Conservation (phyloP, 2,797 vertebrate genomes). For the Acanthurus lineatus region DNA sequence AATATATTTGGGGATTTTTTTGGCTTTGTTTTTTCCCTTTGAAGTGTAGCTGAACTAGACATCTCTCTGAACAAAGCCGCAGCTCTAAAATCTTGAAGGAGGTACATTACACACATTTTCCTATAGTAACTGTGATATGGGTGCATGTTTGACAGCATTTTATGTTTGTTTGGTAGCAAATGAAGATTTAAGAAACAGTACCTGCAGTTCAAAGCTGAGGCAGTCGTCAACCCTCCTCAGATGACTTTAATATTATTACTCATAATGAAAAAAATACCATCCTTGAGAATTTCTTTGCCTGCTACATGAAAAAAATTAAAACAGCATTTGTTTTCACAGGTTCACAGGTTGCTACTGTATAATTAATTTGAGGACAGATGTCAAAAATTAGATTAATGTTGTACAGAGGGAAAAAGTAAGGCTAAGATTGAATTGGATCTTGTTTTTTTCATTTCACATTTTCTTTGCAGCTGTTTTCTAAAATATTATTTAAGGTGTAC, state of each 20-base stretch:
- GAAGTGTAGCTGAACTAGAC: conserved; percentile 13
- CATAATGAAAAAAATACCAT: background rate
- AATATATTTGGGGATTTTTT: conserved; percentile 34
- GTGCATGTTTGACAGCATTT: conserved; percentile 21
- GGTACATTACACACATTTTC: conserved; percentile 18
- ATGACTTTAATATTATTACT: conserved; percentile 13
- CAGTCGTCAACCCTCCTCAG: conserved; percentile 23
- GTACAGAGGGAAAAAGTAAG: conserved; percentile 9
- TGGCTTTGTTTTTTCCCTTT: conserved; percentile 19
- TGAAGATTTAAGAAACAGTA: background rate
- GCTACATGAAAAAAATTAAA: background rate
- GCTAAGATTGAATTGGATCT: too few species aligned
- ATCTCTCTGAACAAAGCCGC: background rate
- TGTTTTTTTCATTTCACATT: background rate
- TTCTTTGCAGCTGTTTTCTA: background rate
- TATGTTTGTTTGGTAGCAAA: background rate
- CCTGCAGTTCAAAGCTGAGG: conserved; percentile 8
- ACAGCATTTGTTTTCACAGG: background rate
- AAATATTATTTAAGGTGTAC: background rate
- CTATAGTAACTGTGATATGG: conserved; percentile 22
- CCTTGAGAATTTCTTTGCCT: conserved; percentile 2
- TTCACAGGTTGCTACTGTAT: background rate
- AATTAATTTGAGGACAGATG: conserved; percentile 18
- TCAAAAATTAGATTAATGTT: background rate
- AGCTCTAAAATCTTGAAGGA: conserved; percentile 20